Evolutionary conservation across 2,797 vertebrate species (phyloP).

Genomic region (Chelon auratus): DNA sequence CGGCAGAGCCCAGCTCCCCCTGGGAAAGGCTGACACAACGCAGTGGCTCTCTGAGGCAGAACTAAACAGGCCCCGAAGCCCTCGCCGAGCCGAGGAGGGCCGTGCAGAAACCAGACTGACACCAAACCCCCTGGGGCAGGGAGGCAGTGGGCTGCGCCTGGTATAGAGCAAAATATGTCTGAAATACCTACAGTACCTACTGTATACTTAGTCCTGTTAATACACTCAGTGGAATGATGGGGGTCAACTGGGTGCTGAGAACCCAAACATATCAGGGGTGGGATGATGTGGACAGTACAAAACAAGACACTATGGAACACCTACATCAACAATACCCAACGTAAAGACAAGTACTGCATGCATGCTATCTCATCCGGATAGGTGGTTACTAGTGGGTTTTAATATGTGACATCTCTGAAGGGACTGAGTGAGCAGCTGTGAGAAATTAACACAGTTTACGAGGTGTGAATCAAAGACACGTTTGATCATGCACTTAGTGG

Average conservation of each 20-base stretch:
- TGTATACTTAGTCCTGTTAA: constrained; percentile 71
- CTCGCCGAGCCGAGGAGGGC: constrained; percentile 50
- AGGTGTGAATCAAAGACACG: constrained; percentile 64
- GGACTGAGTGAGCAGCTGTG: constrained; percentile 56
- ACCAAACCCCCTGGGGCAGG: constrained; percentile 31
- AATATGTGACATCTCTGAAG: constrained; percentile 37
- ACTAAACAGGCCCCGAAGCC: constrained; percentile 74
- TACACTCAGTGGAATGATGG: constrained; percentile 61
- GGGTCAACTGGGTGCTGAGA: constrained; percentile 56
- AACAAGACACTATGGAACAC: constrained; percentile 65
- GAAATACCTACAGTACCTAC: constrained; percentile 72
- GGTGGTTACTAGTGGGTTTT: constrained; percentile 34
- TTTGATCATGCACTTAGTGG: constrained; percentile 83
- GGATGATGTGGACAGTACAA: constrained; percentile 66
- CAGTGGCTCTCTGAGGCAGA: constrained; percentile 74
- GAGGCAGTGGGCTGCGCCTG: constrained; percentile 36
- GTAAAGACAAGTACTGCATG: constrained; percentile 53
- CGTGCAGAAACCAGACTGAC: constrained; percentile 56
- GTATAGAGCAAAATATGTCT: constrained; percentile 67
- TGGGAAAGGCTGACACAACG: constrained; percentile 84
- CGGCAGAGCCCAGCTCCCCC: constrained; percentile 73
- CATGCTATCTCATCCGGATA: constrained; percentile 26
- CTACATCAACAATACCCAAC: constrained; percentile 44
- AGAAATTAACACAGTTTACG: constrained; percentile 54
- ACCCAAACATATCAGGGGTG: constrained; percentile 59